Percentiles rank a stretch among this genome's conserved stretches.
Conservation (phyloP, 2,797 vertebrate species). For the Enteromius radiatus region DNA sequence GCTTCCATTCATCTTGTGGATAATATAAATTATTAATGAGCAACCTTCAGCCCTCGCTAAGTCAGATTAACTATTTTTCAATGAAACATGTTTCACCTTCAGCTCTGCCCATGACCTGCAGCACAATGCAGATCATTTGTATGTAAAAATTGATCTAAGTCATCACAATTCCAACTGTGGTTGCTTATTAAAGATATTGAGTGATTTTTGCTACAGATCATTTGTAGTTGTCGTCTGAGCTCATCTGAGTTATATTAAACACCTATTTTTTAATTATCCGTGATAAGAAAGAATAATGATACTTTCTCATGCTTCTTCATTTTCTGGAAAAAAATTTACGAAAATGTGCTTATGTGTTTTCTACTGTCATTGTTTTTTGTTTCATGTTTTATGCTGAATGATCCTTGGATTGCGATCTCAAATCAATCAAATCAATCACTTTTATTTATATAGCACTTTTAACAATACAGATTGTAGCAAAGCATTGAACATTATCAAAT, state of each 20-base stretch:
- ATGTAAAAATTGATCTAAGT: constrained; percentile 59
- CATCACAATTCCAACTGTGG: constrained; percentile 26
- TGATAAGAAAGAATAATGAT: constrained; percentile 4
- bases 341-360: background rate
- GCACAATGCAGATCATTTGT: constrained; percentile 63
- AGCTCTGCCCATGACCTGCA: constrained; percentile 17
- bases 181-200: constrained; percentile 61
- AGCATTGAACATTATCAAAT: no score
- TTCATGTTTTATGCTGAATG: background rate
- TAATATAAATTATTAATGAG: constrained; percentile 62
- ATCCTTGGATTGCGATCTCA: background rate
- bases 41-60: constrained; percentile 56
- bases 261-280: background rate
- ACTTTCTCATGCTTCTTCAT: background rate
- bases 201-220: constrained; percentile 15
- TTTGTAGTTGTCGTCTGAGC: background rate
- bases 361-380: background rate
- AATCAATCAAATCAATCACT: no score
- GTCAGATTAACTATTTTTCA: constrained; percentile 65
- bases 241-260: constrained; percentile 10
- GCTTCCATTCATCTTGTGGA: constrained; percentile 65
- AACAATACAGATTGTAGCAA: no score
- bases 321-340: background rate
- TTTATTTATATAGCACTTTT: no score
- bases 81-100: constrained; percentile 64